phyloP scores from a whole-genome alignment of 2,113 vertebrate genomes.

The Pedionomus torquatus region DNA sequence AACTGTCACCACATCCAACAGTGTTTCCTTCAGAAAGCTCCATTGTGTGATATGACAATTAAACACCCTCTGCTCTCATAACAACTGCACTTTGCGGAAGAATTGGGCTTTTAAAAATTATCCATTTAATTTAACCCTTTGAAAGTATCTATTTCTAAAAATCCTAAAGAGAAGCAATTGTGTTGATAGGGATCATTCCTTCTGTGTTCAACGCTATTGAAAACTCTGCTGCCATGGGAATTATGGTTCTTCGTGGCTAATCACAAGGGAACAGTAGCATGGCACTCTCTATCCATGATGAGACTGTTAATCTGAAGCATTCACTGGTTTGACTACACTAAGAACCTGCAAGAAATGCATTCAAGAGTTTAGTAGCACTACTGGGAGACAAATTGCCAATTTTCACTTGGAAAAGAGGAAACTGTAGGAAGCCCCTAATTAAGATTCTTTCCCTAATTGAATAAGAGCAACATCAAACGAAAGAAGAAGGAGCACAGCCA shows the following conservation, averaged over 20 bases:
- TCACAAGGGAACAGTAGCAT: neutral
- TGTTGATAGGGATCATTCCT: neutral
- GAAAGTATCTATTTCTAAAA: neutral
- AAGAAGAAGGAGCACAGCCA: neutral
- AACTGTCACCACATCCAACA: neutral
- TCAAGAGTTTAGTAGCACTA: neutral
- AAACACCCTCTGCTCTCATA: neutral
- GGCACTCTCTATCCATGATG: neutral
- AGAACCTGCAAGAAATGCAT: neutral
- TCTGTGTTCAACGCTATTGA: neutral
- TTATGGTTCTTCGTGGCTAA: neutral
- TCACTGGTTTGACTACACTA: neutral
- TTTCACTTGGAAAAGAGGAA: neutral
- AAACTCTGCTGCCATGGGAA: neutral
- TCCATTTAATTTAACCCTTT: neutral
- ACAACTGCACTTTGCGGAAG: neutral
- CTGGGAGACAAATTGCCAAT: neutral
- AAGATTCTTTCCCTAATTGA: neutral
- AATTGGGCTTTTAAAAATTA: neutral
- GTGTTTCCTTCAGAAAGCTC: neutral
- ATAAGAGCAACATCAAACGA: neutral
- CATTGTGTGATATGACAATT: neutral
- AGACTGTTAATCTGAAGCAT: neutral
- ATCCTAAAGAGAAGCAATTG: neutral
- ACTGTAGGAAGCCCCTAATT: neutral